Percentiles rank a stretch among this genome's conserved stretches.
Conservation (phyloP, 2,797 vertebrate genomes). For the Rallus crepitans region DNA sequence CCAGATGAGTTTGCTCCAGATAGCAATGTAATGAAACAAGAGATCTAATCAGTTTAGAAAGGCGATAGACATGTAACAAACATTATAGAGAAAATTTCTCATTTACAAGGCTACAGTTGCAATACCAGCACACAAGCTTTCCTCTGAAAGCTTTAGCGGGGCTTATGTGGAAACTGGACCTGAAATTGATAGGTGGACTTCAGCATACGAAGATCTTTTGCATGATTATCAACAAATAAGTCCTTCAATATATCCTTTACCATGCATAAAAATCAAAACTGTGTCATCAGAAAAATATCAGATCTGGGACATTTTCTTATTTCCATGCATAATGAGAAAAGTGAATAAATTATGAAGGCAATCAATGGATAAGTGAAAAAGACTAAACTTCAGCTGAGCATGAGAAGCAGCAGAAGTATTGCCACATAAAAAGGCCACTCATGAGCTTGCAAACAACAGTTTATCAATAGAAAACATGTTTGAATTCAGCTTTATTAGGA, state of each 20-base stretch:
- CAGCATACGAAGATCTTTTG: background rate
- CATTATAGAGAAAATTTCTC: background rate
- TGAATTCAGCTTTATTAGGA: background rate
- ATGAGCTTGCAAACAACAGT: background rate
- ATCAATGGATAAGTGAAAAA: background rate
- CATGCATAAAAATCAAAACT: background rate
- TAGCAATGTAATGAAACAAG: background rate
- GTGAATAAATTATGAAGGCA: background rate
- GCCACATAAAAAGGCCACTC: background rate
- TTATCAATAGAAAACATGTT: background rate
- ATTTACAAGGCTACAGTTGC: background rate
- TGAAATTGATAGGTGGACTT: background rate
- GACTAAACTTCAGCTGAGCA: background rate
- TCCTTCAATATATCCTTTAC: background rate
- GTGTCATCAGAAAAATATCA: background rate
- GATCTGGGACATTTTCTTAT: background rate
- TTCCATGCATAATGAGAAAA: background rate
- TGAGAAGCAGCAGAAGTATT: background rate
- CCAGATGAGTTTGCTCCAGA: background rate
- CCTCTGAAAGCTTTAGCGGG: background rate
- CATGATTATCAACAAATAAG: background rate
- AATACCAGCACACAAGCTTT: rapidly evolving
- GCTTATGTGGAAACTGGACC: background rate
- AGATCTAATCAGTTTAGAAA: background rate
- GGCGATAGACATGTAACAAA: background rate